Base-by-base conservation (phyloP, 1,140 invertebrate species). In the Diabrotica undecimpunctata region DNA sequence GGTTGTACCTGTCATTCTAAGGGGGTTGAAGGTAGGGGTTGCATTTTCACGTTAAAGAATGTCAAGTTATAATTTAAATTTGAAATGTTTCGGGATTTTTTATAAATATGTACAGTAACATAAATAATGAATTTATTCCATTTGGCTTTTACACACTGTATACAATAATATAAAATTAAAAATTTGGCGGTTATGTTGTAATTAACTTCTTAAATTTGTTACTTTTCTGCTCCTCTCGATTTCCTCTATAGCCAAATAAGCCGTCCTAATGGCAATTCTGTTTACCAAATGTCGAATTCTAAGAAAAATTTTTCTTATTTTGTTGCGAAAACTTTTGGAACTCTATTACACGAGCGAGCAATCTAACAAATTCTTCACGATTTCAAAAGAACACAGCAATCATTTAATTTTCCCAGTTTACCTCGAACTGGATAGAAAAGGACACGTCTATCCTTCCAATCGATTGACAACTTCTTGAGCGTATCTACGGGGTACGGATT, bases 341-440 rank as follows among this genome's bases (percentile, higher is more conserved):
- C 54, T 55, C 54, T 11, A 55, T 55, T 55, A 55, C 36, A 55
- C 36, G 36, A 55, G 36, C 54, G 54, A 35, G 13, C 54, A 55
- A 55, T 55, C 54, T 13, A 55, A 11, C 54, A 55, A 36, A 55
- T 55, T 55, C 54, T 14, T 8, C 36, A 6, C 13, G 54, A 55
- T 55, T 55, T 55, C 54, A 25, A 55, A 55, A 25, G 54, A 55
- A 55, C 54, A 55, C 54, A 55, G 13, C 54, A 55, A 55, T 55
- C 54, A 55, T 55, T 55, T 55, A 12, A 55, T 55, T 55, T 25
- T 55, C 13, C 13, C 13, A 55, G 54, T 55, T 55, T 55, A 13
- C 54, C 36, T 55, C 54, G 54, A 55, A 55, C 36, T 55, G 13
- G 36, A 35, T 6, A 5, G 14, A 55, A 55, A 55, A 11, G 54